Evolutionary conservation across 2,888 invertebrate species (phyloP), one percentile per base, ranked within the genome.

Genomic region (Arge pagana): DNA sequence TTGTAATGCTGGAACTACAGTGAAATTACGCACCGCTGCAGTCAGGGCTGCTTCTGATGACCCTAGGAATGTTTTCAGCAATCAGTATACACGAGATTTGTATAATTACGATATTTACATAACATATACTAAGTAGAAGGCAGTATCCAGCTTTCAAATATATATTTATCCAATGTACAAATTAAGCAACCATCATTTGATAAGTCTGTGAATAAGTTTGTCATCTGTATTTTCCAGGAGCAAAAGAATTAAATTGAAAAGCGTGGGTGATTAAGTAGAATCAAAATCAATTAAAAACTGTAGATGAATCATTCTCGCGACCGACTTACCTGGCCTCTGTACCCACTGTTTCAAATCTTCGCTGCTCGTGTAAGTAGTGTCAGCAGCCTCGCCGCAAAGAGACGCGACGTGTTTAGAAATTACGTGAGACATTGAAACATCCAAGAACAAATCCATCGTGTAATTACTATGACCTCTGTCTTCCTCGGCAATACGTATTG

Each of bases 401-500:
- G 84, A 80, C 19, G 84, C 83, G 52, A 94, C 84, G 62, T 93
- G 88, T 16, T 85, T 82, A 24, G 89, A 88, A 58, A 93, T 85
- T 51, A 87, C 81, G 54, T 81, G 80, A 7, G 88, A 83, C 65
- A 85, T 83, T 50, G 84, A 81, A 39, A 89, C 76, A 62, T 88
- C 84, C 21, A 95, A 84, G 79, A 88, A 86, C 48, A 92, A 86
- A 63, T 93, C 92, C 82, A 95, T 87, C 3, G 89, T 89, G 60
- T 87, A 87, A 71, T 89, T 90, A 41, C 89, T 87, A 71, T 89
- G 86, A 3, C 93, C 93, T 60, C 87, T 85, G 68, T 95, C 93
- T 67, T 95, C 94, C 72, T 96, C 96, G 0, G 96, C 93, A 1
- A 88, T 86, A 24, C 96, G 83, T 31, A 95, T 87, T 11, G 93